Evolutionary conservation across 1,140 invertebrate genomes (phyloP), one percentile per base, ranked within the genome.

Genomic region (Pemphigus obesinymphae): DNA sequence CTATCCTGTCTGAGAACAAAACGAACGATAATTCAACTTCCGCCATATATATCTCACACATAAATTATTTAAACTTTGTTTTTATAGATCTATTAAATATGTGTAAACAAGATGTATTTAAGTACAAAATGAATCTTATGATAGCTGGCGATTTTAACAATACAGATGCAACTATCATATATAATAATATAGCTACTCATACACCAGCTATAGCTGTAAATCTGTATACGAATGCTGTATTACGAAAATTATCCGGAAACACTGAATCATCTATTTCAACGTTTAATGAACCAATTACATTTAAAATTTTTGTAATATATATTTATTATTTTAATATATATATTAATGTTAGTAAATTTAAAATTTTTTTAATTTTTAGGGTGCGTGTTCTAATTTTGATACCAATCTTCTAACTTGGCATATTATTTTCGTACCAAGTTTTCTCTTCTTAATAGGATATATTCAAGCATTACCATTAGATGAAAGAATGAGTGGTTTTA

Each of bases 201-300:
- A 85, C 88, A 0, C 85, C 88, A 13, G 87, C 88, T 0, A 86
- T 90, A 1, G 83, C 89, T 8, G 82, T 91, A 43, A 87, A 87
- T 70, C 82, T 88, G 23, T 75, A 89, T 11, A 85, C 87, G 20
- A 89, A 88, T 83, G 86, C 88, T 40, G 53, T 90, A 13, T 82
- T 91, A 0, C 83, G 85, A 78, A 86, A 50, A 61, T 11, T 84
- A 31, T 23, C 66, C 48, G 45, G 43, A 48, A 85, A 86, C 40
- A 82, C 84, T 53, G 84, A 88, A 7, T 87, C 87, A 66, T 87
- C 86, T 13, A 90, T 92, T 82, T 86, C 87, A 29, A 88, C 89
- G 0, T 86, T 87, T 20, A 91, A 91, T 85, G 90, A 92, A 86
- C 91, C 91, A 2, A 87, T 92, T 83, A n/a, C 13, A 45, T 1